Evolutionary conservation across 2,888 invertebrate species (phyloP).

Genomic region (Ochlodes sylvanus): DNA sequence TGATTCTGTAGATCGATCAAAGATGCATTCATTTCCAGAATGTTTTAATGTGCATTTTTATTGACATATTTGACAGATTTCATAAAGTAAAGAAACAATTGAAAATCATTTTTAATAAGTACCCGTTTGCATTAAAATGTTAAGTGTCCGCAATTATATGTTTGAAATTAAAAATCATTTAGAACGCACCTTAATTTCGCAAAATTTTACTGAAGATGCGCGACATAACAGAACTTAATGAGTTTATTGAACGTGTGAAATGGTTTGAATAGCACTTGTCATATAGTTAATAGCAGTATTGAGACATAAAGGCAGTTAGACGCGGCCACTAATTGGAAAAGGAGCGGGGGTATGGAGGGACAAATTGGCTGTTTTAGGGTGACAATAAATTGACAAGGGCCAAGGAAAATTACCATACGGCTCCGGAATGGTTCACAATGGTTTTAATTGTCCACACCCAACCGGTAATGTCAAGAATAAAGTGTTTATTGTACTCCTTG

Average conservation of each 20-base stretch:
- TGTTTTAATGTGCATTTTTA: no score
- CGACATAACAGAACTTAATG: neutral
- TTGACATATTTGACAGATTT: no score
- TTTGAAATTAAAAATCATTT: no score
- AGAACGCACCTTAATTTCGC: no score
- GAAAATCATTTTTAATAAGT: no score
- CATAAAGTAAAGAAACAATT: no score
- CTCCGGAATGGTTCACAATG: constrained; percentile 73
- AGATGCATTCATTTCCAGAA: no score
- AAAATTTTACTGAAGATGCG: neutral
- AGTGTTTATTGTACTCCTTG: constrained; percentile 20
- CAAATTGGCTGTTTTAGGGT: constrained; percentile 78
- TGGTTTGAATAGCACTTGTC: constrained; percentile 53
- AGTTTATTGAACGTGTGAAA: constrained; percentile 51
- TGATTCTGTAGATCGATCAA: no score
- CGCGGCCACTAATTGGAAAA: constrained; percentile 71
- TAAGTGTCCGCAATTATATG: no score
- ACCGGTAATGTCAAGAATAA: constrained; percentile 28
- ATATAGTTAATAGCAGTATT: constrained; percentile 58
- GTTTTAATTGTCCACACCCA: constrained; percentile 72
- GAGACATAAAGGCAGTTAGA: constrained; percentile 69
- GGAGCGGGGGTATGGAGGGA: constrained; percentile 64
- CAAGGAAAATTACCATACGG: constrained; percentile 75
- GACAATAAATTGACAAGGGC: constrained; percentile 82
- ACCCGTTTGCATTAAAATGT: no score